Conservation (phyloP, 2,888 invertebrate genomes). For the Trachelus iudaicus region DNA sequence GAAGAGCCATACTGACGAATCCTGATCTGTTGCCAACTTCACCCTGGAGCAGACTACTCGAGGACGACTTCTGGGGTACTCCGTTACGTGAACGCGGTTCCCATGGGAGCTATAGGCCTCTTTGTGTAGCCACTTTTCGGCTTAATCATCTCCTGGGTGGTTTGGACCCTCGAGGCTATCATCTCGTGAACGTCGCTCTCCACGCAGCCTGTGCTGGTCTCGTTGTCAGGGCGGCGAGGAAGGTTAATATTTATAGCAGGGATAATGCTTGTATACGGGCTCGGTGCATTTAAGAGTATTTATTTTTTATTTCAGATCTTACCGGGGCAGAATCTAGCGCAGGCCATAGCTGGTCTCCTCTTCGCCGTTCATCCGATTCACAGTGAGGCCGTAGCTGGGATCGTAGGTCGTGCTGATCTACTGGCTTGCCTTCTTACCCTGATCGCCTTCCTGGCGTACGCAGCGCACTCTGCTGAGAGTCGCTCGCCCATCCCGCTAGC, state of each 20-base stretch:
- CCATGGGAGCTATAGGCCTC: conserved; percentile 96
- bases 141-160: conserved; percentile 84
- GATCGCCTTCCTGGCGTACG: conserved; percentile 86
- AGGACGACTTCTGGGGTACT: conserved; percentile 98
- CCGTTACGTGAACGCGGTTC: conserved; percentile 92
- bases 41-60: conserved; percentile 83
- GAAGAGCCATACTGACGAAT: conserved; percentile 95
- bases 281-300: not conserved
- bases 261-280: not conserved
- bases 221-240: conserved; percentile 81
- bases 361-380: conserved; percentile 97
- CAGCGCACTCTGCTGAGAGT: conserved; percentile 72
- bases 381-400: conserved; percentile 95
- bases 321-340: conserved; percentile 73
- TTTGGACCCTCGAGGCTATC: conserved; percentile 85
- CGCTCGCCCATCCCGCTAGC: conserved; percentile 51
- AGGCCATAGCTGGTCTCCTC: conserved; percentile 82
- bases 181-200: conserved; percentile 85
- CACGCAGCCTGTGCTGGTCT: conserved; percentile 88
- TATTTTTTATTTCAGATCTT: conserved; percentile 66
- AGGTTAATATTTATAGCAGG: conserved; percentile 59
- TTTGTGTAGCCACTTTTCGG: conserved; percentile 90
- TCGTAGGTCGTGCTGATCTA: conserved; percentile 95
- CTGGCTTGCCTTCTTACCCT: conserved; percentile 92
- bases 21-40: conserved; percentile 89